These are phyloP conservation scores for Calypte anna DNA, from an alignment of 2,113 vertebrate species.

Conservation along the genomic window DNA sequence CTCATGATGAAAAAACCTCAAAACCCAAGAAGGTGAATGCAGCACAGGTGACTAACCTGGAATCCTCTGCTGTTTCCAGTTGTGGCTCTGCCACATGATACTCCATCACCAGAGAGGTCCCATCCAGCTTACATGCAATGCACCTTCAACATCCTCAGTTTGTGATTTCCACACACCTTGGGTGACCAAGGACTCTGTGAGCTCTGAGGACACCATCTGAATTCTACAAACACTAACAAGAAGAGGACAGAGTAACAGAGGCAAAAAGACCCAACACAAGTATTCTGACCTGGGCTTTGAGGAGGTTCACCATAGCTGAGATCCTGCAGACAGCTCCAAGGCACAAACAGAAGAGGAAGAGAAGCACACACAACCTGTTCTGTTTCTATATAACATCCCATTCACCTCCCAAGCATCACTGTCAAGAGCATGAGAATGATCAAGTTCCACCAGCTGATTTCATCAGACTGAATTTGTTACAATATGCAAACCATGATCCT, in stretches of 20 bases:
- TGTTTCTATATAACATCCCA: background rate
- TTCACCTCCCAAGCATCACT: background rate
- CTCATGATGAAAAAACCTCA: background rate
- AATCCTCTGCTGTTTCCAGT: background rate
- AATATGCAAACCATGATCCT: background rate
- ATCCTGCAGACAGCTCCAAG: background rate
- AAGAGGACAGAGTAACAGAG: background rate
- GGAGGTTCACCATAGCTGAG: background rate
- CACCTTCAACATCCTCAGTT: background rate
- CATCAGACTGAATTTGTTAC: background rate
- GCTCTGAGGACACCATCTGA: background rate
- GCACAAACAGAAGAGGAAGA: background rate
- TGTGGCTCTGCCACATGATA: background rate
- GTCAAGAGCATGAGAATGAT: background rate
- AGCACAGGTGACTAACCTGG: background rate
- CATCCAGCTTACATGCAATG: background rate
- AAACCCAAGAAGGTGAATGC: background rate
- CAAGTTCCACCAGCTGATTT: background rate
- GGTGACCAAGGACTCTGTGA: background rate
- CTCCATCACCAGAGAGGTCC: background rate
- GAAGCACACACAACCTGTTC: background rate
- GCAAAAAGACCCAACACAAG: background rate
- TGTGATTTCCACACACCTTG: background rate
- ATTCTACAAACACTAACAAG: background rate
- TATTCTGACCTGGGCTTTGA: background rate